Base-by-base conservation (phyloP, 2,888 invertebrate genomes). In the Megalurothrips usitatus region DNA sequence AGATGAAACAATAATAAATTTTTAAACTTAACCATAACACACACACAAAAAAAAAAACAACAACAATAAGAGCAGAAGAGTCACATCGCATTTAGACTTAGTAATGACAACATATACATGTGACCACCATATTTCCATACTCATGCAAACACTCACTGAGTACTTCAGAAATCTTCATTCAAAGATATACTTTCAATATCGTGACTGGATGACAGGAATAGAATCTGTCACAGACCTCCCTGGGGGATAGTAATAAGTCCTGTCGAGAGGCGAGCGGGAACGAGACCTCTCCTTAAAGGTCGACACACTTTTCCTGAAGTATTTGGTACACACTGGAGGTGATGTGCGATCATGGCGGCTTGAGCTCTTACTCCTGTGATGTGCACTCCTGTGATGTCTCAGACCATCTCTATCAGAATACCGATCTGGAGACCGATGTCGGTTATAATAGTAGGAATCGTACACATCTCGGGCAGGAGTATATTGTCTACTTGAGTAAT, bases 311-410 rank as follows among this genome's bases (percentile, higher is more conserved):
- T 75, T 75, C 68, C 68, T 75, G 68, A 75, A 75, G 23, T 75
- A 75, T 26, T 75, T 75, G 12, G 23, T 23, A 58, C 11, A 58
- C 23, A 75, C 26, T 8, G 68, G 68, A 26, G 68, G 26, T 26
- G 68, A 75, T 1, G 23, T 26, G 26, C 68, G 68, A 8, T 75
- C 68, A 75, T 75, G 68, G 23, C 68, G 68, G 26, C 68, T 75
- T 75, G 68, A 75, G 26, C 68, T 75, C 68, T 75, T 75, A 75
- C 68, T 75, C 68, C 68, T 75, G 26, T 75, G 68, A 75, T 75
- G 68, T 26, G 26, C 23, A 26, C 68, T 75, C 23, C 68, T 75
- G 68, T 75, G 58, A 58, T 58, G 68, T 23, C 68, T 75, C 23
- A 23, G 68, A 26, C 68, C 68, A 75, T 75, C 68, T 26, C 68